Percentiles rank a stretch among this genome's conserved stretches.
These are phyloP conservation scores for Protosalanx chinensis DNA, from an alignment of 2,797 vertebrate genomes.

Conservation along the genomic window DNA sequence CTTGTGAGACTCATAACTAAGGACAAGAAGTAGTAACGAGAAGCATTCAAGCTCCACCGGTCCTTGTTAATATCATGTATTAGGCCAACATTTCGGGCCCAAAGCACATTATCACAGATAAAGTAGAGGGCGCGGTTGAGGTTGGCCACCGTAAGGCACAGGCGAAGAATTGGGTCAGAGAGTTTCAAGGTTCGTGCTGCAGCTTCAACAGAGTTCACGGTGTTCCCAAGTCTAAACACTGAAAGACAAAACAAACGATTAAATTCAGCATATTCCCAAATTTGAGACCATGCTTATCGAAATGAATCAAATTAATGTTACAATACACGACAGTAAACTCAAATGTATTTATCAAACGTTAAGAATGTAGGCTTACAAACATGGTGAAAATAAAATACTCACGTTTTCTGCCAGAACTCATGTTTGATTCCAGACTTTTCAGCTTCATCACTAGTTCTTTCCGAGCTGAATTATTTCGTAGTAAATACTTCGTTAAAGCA, in stretches of 20 bases:
- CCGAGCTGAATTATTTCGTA: constrained; percentile 74
- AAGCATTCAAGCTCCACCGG: constrained; percentile 79
- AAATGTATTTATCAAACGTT: not conserved
- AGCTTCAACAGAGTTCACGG: constrained; percentile 81
- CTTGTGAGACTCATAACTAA: constrained; percentile 79
- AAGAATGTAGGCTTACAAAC: not conserved
- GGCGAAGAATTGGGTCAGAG: constrained; percentile 75
- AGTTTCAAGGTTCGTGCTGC: constrained; percentile 73
- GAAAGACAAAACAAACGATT: constrained; percentile 55
- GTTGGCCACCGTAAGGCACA: constrained; percentile 83
- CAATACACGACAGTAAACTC: not conserved
- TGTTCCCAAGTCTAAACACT: constrained; percentile 93
- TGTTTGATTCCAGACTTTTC: constrained; percentile 82
- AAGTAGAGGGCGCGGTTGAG: constrained; percentile 87
- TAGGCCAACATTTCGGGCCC: constrained; percentile 79
- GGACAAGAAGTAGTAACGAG: constrained; percentile 81
- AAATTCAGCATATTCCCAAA: not conserved
- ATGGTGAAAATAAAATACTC: constrained; percentile 68
- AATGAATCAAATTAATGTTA: not conserved
- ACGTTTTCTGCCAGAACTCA: constrained; percentile 93
- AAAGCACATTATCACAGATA: constrained; percentile 85
- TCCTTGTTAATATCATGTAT: constrained; percentile 69
- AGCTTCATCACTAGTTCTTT: constrained; percentile 80
- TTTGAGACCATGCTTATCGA: not conserved
- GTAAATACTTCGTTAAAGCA: constrained; percentile 82